A percentile compares a stretch with the other conserved stretches of the same genome.
These are phyloP conservation scores for Amiota mariae DNA, from an alignment of 2,888 invertebrate genomes.

Conservation along the genomic window DNA sequence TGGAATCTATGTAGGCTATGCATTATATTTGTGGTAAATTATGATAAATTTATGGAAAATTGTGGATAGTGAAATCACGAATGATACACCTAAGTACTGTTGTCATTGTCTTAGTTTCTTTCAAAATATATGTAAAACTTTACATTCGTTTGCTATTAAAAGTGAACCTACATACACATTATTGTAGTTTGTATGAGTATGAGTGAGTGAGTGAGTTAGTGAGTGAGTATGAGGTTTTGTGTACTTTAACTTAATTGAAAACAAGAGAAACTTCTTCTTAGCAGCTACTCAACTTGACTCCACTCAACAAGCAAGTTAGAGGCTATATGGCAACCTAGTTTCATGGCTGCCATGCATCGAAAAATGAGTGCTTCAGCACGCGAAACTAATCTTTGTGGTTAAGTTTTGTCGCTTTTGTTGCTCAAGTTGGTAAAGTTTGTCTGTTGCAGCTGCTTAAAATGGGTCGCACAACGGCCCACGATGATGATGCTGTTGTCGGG, in stretches of 20 bases:
- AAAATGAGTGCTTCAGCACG: background rate
- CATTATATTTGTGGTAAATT: too few species aligned
- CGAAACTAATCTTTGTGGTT: slow-evolving; percentile 6
- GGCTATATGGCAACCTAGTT: background rate
- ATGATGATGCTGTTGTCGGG: background rate
- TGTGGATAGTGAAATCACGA: too few species aligned
- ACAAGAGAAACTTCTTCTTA: slow-evolving; percentile 5
- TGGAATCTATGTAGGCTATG: too few species aligned
- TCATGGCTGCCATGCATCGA: too few species aligned
- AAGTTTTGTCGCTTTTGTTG: background rate
- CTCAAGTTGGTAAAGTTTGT: background rate
- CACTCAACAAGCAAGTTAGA: background rate
- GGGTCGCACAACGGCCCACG: background rate
- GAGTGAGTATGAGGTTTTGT: background rate
- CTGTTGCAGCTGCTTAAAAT: background rate
- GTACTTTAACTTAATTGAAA: slow-evolving; percentile 10
- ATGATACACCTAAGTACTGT: too few species aligned
- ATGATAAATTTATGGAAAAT: too few species aligned
- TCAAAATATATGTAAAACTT: too few species aligned
- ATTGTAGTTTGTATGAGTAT: too few species aligned
- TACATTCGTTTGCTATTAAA: too few species aligned
- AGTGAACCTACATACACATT: too few species aligned
- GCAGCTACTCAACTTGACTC: background rate
- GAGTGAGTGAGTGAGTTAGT: too few species aligned
- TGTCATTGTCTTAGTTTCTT: too few species aligned